These are phyloP conservation scores for Lycaena phlaeas DNA, from an alignment of 2,888 invertebrate genomes.

Conservation along the genomic window DNA sequence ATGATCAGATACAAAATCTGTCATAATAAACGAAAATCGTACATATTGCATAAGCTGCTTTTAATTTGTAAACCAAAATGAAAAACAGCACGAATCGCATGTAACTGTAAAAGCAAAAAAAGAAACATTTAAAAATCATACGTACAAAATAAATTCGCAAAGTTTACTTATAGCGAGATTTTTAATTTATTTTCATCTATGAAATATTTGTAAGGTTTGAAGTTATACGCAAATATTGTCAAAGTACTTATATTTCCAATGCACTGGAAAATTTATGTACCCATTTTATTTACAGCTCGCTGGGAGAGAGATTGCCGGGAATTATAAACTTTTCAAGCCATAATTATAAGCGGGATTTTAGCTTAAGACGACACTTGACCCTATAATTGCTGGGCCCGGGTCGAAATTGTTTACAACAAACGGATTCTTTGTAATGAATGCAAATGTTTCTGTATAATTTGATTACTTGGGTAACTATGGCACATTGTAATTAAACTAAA, in stretches of 20 bases:
- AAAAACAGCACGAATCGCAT: no score
- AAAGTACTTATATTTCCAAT: slow-evolving; percentile 6
- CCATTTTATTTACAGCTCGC: slow-evolving; percentile 6
- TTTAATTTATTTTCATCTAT: slow-evolving; percentile 4
- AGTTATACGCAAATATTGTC: slow-evolving; percentile 6
- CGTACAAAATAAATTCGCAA: no score
- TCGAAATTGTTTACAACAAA: no score
- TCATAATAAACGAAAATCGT: no score
- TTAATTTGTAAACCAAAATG: neutral
- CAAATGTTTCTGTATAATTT: no score
- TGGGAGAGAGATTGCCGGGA: slow-evolving; percentile 2
- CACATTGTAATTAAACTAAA: no score
- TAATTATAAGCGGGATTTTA: slow-evolving; percentile 1
- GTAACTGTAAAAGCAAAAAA: no score
- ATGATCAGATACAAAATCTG: no score
- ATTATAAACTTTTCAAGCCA: neutral
- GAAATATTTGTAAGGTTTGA: slow-evolving; percentile 3
- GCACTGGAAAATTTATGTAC: slow-evolving; percentile 4
- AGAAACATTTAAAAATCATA: no score
- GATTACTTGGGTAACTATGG: no score
- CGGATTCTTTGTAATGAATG: no score
- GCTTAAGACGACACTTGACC: slow-evolving; percentile 1
- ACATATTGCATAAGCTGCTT: no score
- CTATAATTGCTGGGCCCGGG: neutral
- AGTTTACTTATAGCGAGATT: neutral